Evolutionary conservation across 64 coral and sea anemone species (phyloP), one percentile per base, ranked within the genome.

Genomic region (Actinia equina): DNA sequence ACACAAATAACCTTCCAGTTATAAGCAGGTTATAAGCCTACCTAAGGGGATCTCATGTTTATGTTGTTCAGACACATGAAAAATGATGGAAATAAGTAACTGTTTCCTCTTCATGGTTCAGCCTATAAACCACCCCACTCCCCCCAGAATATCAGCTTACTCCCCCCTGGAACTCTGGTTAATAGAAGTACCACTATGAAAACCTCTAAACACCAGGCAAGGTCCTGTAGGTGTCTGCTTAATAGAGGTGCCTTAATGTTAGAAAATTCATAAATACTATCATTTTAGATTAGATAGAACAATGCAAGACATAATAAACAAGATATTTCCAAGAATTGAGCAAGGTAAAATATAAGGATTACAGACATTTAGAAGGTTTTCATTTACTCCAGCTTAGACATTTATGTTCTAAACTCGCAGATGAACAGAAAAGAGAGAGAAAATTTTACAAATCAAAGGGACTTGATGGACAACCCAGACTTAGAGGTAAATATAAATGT

Each of bases 251-350:
- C 0, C 0, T 12, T 11, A n/a, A 0, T 12, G 15, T 57, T 65
- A 37, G 5, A n/a, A 65, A 65, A 65, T 23, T 65, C 19, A 65
- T 65, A 23, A 5, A 9, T 9, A 23, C 25, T 91, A 17, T 67
- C 2, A 44, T 57, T 57, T 3, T 49, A 96, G 94, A 78, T 78
- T 88, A 87, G 94, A 96, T 58, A 92, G 94, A 85, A 96, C 94
- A 62, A 96, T 96, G 94, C 94, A 96, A 71, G 91, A 96, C 82
- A 90, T 96, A 87, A 84, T 96, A 58, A 90, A 96, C 64, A 96
- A 93, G 59, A 62, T 96, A 25, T 87, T 96, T 84, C 94, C 94
- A 84, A 96, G 82, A 57, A 42, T 96, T 57, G 94, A 96, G 25
- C 89, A 84, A 85, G 94, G 94, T 96, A 63, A 37, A 26, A 14